Base-by-base conservation (phyloP, 2,888 invertebrate genomes). In the Ochlodes sylvanus region DNA sequence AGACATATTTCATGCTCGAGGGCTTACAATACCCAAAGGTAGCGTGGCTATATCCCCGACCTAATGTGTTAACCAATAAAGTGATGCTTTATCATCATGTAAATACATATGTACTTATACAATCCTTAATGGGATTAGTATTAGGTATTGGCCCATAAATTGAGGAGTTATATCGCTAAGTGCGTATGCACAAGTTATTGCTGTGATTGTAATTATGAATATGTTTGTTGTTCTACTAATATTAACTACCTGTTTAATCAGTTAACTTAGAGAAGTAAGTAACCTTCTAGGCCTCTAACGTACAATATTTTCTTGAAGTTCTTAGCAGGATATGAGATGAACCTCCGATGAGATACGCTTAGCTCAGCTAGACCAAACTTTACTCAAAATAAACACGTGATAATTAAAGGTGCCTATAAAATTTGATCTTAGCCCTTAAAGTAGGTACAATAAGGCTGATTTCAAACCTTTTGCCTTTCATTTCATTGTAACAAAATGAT, bases 141-240 rank as follows among this genome's bases (percentile, higher is more conserved):
- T 54, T 54, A 54, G 50, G 50, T 50, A 19, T 54, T 54, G 54
- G 54, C 27, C 14, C 32, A 54, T 54, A 32, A 54, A 54, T 32
- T 32, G 32, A 54, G n/a, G 14, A 54, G 32, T 54, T 54, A 54
- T 54, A 54, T n/a, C 21, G 7, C 32, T 32, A 32, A 32, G 9
- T 54, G 32, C 54, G 32, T 27, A 32, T 27, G 14, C 52, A 52
- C 4, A 21, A 21, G 14, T 54, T 50, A 50, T 50, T 50, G 19
- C 50, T 12, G 19, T 17, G 19, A 50, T 50, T 50, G 19, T 19
- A 19, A 19, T 50, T 17, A 50, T 50, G 10, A 50, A 19, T 19
- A 12, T 50, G 19, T 19, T 50, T 50, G 9, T n/a, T 21, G 12
- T 50, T 21, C 12, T 50, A n/a, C 1, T 50, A 12, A 17, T 15